Base-by-base conservation (phyloP, 2,888 invertebrate species). In the Odontocerum albicorne region DNA sequence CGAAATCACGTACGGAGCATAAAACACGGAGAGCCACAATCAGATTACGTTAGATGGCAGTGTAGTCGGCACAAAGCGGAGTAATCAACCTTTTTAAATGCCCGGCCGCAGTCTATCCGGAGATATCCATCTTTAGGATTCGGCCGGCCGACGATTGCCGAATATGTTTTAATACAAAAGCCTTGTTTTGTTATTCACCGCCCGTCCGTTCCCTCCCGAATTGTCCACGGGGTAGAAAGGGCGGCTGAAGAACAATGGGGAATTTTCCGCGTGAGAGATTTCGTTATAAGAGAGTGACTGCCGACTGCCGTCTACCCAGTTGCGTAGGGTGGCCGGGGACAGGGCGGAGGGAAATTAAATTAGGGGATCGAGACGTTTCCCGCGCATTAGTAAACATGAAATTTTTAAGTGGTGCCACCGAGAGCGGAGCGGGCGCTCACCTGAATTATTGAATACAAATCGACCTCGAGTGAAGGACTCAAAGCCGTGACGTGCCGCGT, bases 261-360 rank as follows among this genome's bases (percentile, higher is more conserved):
- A 47, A 51, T 51, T 51, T 51, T 51, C 51, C 51, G 51, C 36
- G 51, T 51, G 51, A 44, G 22, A 51, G 42, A 35, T 44, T 44
- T 44, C 36, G 22, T 50, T 40, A 40, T 47, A 36, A 47, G 46
- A 36, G 22, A 21, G 36, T 22, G 36, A 32, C 33, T 22, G n/a
- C n/a, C n/a, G n/a, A n/a, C n/a, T n/a, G n/a, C n/a, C n/a, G n/a
- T n/a, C n/a, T n/a, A n/a, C n/a, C n/a, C n/a, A n/a, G n/a, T n/a
- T n/a, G n/a, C n/a, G n/a, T n/a, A n/a, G n/a, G n/a, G n/a, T n/a
- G n/a, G n/a, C n/a, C n/a, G n/a, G n/a, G n/a, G n/a, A n/a, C n/a
- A n/a, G n/a, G 16, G 46, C 33, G 46, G 21, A 31, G 36, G 46
- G 36, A 47, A 43, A 43, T 51, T 51, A 43, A 51, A 51, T 43